Evolutionary conservation across 2,888 invertebrate species (phyloP), one percentile per base, ranked within the genome.

Genomic region (Pyralis farinalis): DNA sequence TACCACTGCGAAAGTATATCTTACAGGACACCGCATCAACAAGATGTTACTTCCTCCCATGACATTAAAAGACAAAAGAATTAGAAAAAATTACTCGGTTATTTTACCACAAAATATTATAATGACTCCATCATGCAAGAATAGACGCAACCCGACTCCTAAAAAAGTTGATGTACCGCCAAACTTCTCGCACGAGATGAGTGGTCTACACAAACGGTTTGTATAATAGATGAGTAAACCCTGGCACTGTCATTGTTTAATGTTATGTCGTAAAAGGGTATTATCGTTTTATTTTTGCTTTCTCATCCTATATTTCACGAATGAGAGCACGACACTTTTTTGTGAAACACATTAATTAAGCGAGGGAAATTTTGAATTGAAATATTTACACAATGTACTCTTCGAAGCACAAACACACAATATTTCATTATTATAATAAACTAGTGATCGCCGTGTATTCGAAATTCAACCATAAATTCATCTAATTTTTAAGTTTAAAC

Each of bases 211-310:
- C 42, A 51, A 58, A 58, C 48, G 42, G 49, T 58, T 58, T 47
- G 43, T 34, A 42, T 56, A 53, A 56, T 55, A 53, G 32, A 44
- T 43, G 43, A 47, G 46, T 51, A 52, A 56, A 49, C 51, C 49
- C 58, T 71, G 65, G 43, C 47, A 50, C 52, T 70, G 73, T 72
- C 72, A 70, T 68, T 73, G 71, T 71, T 75, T 74, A 75, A 76
- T 71, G 66, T 58, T 51, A 53, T 48, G 48, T 63, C 71, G 63
- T 73, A 75, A 74, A 72, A 58, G 58, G 53, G 58, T 63, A 71
- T 68, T 68, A 64, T 55, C 47, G 59, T 68, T 61, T 58, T 48
- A 62, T 66, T 66, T 67, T 67, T 65, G 56, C 47, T 55, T 58
- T 51, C 50, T 38, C 40, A 42, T 46, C 38, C 51, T 59, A 54